These are phyloP conservation scores for Mesoligia furuncula DNA, from an alignment of 2,888 invertebrate genomes.

Conservation along the genomic window DNA sequence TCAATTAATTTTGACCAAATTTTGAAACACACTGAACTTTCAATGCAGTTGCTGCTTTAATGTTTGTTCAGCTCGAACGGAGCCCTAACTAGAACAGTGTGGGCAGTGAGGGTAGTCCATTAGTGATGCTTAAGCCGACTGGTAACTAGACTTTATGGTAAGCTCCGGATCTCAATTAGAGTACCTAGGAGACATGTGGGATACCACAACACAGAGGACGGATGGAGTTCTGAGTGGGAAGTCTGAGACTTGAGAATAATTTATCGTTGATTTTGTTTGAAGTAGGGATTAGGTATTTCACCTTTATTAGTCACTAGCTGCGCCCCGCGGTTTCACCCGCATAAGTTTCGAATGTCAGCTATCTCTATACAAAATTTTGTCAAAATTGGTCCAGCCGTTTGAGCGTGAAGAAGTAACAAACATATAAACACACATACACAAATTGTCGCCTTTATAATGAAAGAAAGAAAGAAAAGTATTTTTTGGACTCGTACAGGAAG, in stretches of 20 bases:
- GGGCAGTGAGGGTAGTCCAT: constrained; percentile 38
- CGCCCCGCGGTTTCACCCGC: too few species aligned
- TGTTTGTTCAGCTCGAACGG: constrained; percentile 3
- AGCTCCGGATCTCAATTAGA: constrained; percentile 54
- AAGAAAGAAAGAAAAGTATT: too few species aligned
- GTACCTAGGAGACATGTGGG: constrained; percentile 19
- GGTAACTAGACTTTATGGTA: constrained; percentile 52
- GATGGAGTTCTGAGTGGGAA: background rate
- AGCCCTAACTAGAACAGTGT: background rate
- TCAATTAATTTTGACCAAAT: background rate
- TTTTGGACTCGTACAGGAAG: too few species aligned
- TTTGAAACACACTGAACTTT: constrained; percentile 10
- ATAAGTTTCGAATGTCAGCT: too few species aligned
- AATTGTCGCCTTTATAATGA: too few species aligned
- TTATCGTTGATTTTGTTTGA: background rate
- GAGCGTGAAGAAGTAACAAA: too few species aligned
- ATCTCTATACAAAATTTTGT: too few species aligned
- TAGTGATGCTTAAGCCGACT: constrained; percentile 47
- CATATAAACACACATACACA: too few species aligned
- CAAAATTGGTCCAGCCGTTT: too few species aligned
- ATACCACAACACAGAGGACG: background rate
- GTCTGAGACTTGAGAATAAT: background rate
- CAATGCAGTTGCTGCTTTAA: background rate
- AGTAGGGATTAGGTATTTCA: background rate
- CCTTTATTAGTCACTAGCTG: background rate